Evolutionary conservation across 2,113 vertebrate genomes (phyloP), one percentile per base, ranked within the genome.

Genomic region (Alethe castanea): DNA sequence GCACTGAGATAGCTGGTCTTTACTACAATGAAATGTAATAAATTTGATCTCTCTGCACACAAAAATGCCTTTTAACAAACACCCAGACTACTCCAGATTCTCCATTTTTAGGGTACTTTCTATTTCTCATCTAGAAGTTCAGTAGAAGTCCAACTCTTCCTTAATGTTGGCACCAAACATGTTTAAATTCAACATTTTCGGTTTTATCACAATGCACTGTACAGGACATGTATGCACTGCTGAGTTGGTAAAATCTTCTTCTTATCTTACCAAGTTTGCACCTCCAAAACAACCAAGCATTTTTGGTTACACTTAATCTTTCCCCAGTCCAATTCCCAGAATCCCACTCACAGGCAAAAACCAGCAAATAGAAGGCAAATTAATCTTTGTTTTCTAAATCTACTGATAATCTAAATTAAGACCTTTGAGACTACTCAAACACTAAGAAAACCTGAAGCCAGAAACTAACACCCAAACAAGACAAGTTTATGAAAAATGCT

Each of bases 401-500:
- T 64, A 9, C 1, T 47, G 9, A 80, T 52, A 45, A 57, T 23
- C 11, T 26, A 13, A 4, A 25, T 60, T 25, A 67, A 85, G 7
- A 1, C 48, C 23, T 69, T 52, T 67, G 44, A 92, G 66, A 71
- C 8, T 8, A 25, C n/a, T 71, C 31, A 40, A 73, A 26, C 19
- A 60, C 19, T 29, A 54, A 42, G 17, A 20, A 44, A 36, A 36
- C 16, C 19, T 0, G 0, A 83, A 17, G 5, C 5, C 33, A 73
- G 59, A 73, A n/a, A 6, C 4, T 28, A 67, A 40, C 13, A 76
- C 5, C 4, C 19, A 38, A 91, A 62, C 16, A 66, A 69, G 12
- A 50, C 26, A 72, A 72, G 23, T 53, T 66, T 35, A 61, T 17
- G 9, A 86, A 47, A 67, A 53, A 38, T 42, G 20, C 45, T 52